Evolutionary conservation across 2,888 invertebrate genomes (phyloP).

Genomic region (Ypsolopha sequella): DNA sequence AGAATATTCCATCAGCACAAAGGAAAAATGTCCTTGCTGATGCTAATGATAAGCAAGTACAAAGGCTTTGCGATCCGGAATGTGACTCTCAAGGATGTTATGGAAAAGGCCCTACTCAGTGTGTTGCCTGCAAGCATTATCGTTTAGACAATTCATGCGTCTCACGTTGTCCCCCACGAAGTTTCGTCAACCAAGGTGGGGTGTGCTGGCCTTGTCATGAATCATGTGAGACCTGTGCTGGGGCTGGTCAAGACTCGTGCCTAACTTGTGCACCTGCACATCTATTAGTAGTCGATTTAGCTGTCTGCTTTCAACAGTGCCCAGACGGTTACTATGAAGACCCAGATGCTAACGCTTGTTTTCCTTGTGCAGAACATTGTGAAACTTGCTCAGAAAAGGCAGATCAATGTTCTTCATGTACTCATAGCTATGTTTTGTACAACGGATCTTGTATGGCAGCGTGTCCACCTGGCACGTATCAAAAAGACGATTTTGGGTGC

Average conservation of each 20-base stretch:
- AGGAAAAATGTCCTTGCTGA: conserved; percentile 72
- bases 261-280: conserved; percentile 87
- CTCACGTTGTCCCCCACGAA: conserved; percentile 85
- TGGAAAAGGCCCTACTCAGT: conserved; percentile 86
- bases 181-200: conserved; percentile 84
- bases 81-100: conserved; percentile 85
- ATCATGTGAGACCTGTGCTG: conserved; percentile 90
- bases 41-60: conserved; percentile 72
- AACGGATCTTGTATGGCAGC: conserved; percentile 87
- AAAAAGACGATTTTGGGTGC: conserved; percentile 89
- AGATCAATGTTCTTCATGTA: conserved; percentile 88
- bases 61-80: conserved; percentile 84
- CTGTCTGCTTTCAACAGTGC: conserved; percentile 88
- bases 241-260: conserved; percentile 88
- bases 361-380: conserved; percentile 89
- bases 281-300: conserved; percentile 84
- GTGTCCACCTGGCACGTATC: conserved; percentile 86
- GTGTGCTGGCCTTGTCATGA: conserved; percentile 91
- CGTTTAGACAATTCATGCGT: conserved; percentile 88
- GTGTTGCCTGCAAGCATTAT: conserved; percentile 86
- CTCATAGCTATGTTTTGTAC: conserved; percentile 87
- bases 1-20: conserved; percentile 75
- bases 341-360: conserved; percentile 82
- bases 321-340: conserved; percentile 91
- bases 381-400: conserved; percentile 87